Evolutionary conservation across 1,140 invertebrate genomes (phyloP).

Genomic region (Probaryconus sp.): DNA sequence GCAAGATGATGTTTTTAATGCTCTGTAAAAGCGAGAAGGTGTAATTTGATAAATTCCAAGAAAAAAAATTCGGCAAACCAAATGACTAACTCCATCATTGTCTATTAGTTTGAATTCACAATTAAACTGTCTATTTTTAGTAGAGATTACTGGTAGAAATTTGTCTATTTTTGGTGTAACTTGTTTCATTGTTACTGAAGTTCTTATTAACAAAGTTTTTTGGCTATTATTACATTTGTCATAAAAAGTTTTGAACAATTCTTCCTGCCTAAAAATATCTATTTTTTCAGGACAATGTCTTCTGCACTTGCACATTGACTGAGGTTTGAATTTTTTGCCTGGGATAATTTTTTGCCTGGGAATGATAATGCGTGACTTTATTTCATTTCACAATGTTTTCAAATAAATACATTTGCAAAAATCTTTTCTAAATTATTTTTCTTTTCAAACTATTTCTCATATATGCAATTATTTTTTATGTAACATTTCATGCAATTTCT

Average conservation of each 20-base stretch:
- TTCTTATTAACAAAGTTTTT: constrained; percentile 13
- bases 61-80: too few species aligned
- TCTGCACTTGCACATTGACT: neutral
- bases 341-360: neutral
- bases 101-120: too few species aligned
- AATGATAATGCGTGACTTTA: neutral
- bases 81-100: too few species aligned
- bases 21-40: too few species aligned
- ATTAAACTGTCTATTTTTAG: too few species aligned
- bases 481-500: too few species aligned
- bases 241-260: constrained; percentile 2
- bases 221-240: neutral
- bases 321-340: neutral
- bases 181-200: neutral
- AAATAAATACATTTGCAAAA: too few species aligned
- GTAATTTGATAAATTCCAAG: too few species aligned
- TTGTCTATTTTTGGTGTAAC: neutral
- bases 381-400: neutral
- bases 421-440: too few species aligned
- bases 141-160: neutral
- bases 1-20: too few species aligned
- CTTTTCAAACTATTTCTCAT: too few species aligned
- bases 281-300: constrained; percentile 2
- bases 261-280: neutral
- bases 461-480: too few species aligned